Evolutionary conservation across 2,888 invertebrate genomes (phyloP).

Genomic region (Apodemia zela): DNA sequence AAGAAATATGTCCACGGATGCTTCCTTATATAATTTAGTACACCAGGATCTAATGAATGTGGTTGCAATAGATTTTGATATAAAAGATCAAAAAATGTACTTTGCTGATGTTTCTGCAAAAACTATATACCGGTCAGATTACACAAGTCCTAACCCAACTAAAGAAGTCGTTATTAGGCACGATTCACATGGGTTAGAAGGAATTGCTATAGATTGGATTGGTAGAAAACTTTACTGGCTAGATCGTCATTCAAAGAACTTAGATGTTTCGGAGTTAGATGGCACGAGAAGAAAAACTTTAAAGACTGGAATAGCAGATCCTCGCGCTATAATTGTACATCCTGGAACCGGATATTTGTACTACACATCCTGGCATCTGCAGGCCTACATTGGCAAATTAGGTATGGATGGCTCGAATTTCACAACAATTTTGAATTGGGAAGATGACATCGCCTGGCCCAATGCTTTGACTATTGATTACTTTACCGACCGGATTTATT

Average conservation of each 20-base stretch:
- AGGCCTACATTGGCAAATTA: conserved; percentile 97
- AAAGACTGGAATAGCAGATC: conserved; percentile 93
- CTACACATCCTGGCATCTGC: conserved; percentile 97
- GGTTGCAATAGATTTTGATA: conserved; percentile 97
- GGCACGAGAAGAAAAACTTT: conserved; percentile 95
- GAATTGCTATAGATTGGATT: conserved; percentile 98
- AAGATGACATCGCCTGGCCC: conserved; percentile 98
- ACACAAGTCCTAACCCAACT: conserved; percentile 79
- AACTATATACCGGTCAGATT: conserved; percentile 91
- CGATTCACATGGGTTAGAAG: conserved; percentile 98
- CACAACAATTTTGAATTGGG: conserved; percentile 92
- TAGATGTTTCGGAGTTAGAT: conserved; percentile 96
- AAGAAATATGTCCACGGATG: conserved; percentile 96
- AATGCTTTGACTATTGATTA: conserved; percentile 98
- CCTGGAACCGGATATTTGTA: conserved; percentile 96
- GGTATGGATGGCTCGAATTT: conserved; percentile 98
- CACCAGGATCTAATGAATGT: conserved; percentile 98
- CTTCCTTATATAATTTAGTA: conserved; percentile 89
- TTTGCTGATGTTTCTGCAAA: conserved; percentile 98
- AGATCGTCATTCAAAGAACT: conserved; percentile 95
- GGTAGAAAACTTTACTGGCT: conserved; percentile 98
- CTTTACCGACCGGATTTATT: conserved; percentile 96
- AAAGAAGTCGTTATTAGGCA: conserved; percentile 93
- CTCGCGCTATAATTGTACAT: conserved; percentile 96
- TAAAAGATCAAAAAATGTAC: conserved; percentile 91